Evolutionary conservation across 2,888 invertebrate genomes (phyloP), one percentile per base, ranked within the genome.

Genomic region (Hemistola chrysoprasaria): DNA sequence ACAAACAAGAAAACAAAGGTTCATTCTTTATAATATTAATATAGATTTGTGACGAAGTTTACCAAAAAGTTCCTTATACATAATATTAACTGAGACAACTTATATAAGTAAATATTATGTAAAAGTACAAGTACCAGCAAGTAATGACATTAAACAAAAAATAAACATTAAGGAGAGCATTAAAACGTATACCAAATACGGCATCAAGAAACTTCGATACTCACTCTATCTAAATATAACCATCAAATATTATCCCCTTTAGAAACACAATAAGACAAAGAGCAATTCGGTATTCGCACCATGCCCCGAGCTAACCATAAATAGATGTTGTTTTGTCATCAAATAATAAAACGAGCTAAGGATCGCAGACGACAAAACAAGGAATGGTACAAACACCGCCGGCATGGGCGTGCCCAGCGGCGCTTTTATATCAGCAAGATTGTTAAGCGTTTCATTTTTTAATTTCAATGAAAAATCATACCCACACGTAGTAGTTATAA

Each of bases 391-490:
- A 67, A 70, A 71, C 64, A 64, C 58, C 50, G 51, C 53, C 45
- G 64, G 53, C 65, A 16, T 16, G n/a, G 71, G 67, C 65, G 62
- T 62, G 59, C 60, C 59, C 59, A 53, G 62, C 56, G 58, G 61
- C 63, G 74, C 68, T 72, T 78, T 81, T 78, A 78, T 74, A 70
- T 65, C 57, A 57, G 57, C 27, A 31, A 22, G 16, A 26, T 8
- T 6, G 8, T 8, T 8, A 50, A 57, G 55, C 56, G 59, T 72
- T 71, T 75, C 71, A n/a, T 72, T 80, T 78, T 78, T 71, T 70
- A 74, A 78, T 71, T 86, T 82, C 78, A 84, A 82, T 84, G 84
- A 84, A 83, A 81, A 82, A 78, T 85, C 81, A 75, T 82, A 76
- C 68, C 61, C 67, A 67, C 66, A 65, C 68, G 57, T 61, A 58